A percentile compares a stretch with the other conserved stretches of the same genome.
These are phyloP conservation scores for Microctonus aethiopoides DNA, from an alignment of 2,888 invertebrate genomes.

Conservation along the genomic window DNA sequence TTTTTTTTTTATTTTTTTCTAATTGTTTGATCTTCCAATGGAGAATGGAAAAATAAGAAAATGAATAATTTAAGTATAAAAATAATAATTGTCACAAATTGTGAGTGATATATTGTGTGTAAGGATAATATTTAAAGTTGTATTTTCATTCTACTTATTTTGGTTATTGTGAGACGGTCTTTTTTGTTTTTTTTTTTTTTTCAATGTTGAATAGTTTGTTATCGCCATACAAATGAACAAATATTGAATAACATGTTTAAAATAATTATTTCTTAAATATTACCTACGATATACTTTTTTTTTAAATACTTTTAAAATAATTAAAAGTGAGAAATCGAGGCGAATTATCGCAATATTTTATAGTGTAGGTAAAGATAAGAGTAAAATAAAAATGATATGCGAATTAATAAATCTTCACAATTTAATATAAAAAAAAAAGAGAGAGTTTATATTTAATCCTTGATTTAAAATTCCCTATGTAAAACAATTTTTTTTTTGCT, in stretches of 20 bases:
- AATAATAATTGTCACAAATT: background rate
- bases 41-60: background rate
- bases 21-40: background rate
- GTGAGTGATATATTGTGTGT: background rate
- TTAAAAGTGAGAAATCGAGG: background rate
- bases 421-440: slow-evolving; percentile 51
- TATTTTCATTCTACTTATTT: background rate
- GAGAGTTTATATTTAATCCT: slow-evolving; percentile 24
- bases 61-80: background rate
- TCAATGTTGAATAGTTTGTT: background rate
- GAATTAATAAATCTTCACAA: slow-evolving; percentile 55
- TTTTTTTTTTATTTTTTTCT: background rate
- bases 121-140: background rate
- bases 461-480: slow-evolving; percentile 8
- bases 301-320: background rate
- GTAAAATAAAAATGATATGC: slow-evolving; percentile 48
- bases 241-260: background rate
- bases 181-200: background rate
- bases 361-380: slow-evolving; percentile 30
- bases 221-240: background rate
- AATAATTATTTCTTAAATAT: background rate
- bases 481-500: slow-evolving; percentile 16
- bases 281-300: background rate
- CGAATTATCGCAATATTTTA: slow-evolving; percentile 12
- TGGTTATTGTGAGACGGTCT: background rate